Percentiles rank a stretch among this genome's conserved stretches.
Conservation (phyloP, 2,888 invertebrate genomes). For the Drosophila longiperda region DNA sequence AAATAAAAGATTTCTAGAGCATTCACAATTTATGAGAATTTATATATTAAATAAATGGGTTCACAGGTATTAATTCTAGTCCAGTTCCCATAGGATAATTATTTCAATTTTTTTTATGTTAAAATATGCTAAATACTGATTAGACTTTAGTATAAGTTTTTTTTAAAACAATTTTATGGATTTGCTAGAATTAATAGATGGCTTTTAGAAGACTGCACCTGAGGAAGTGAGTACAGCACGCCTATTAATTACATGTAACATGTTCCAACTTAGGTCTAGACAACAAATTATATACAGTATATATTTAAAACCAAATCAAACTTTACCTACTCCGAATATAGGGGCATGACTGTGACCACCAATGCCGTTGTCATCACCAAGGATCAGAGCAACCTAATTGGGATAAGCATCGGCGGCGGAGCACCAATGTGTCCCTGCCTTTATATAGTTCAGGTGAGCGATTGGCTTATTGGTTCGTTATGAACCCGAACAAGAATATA, state of each 20-base stretch:
- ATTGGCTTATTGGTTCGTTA: not conserved
- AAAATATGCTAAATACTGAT: not conserved
- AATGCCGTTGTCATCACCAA: slow-evolving; percentile 95
- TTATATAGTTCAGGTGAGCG: slow-evolving; percentile 96
- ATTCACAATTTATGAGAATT: not conserved
- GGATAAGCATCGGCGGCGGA: slow-evolving; percentile 99
- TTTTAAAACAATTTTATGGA: slow-evolving; percentile 17
- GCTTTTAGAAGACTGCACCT: slow-evolving; percentile 55
- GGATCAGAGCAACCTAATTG: slow-evolving; percentile 96
- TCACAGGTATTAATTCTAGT: not conserved
- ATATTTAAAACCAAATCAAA: not conserved
- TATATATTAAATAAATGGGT: not conserved
- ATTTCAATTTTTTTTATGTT: not conserved
- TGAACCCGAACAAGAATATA: not conserved
- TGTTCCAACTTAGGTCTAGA: slow-evolving; percentile 15
- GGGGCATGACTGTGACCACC: slow-evolving; percentile 99
- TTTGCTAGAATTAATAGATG: slow-evolving; percentile 46
- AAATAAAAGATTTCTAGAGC: slow-evolving; percentile 3
- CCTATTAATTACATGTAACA: slow-evolving; percentile 17
- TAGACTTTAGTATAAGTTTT: not conserved
- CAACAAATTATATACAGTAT: not conserved
- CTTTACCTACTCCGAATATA: slow-evolving; percentile 81
- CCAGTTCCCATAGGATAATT: not conserved
- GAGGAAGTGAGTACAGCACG: slow-evolving; percentile 61
- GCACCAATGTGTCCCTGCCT: slow-evolving; percentile 98